A percentile compares a stretch with the other conserved stretches of the same genome.
These are phyloP conservation scores for Steinernema hermaphroditum DNA, from an alignment of 2,888 invertebrate genomes.

Conservation along the genomic window DNA sequence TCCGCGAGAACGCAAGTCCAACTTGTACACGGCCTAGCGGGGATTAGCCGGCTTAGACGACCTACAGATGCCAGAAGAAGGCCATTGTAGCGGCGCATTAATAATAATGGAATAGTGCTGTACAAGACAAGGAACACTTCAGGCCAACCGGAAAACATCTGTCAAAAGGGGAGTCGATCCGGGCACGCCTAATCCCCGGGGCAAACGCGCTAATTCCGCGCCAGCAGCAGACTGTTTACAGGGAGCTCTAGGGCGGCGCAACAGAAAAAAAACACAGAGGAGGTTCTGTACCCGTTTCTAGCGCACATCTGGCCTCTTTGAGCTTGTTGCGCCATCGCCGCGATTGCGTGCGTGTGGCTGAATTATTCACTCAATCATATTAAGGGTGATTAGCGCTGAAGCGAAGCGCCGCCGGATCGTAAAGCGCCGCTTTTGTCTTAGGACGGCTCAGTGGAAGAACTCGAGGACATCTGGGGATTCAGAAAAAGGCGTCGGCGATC, in stretches of 20 bases:
- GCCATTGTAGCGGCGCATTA: slow-evolving; percentile 19
- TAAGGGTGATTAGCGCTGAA: slow-evolving; percentile 22
- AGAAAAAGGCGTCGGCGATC: no score
- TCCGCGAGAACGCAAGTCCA: neutral
- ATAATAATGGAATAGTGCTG: slow-evolving; percentile 25
- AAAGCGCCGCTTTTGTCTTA: no score
- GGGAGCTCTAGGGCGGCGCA: neutral
- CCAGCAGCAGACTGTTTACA: slow-evolving; percentile 16
- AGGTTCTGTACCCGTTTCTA: slow-evolving; percentile 2
- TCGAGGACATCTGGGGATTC: no score
- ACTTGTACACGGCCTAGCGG: neutral
- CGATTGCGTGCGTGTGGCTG: slow-evolving; percentile 31
- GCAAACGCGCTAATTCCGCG: slow-evolving; percentile 8
- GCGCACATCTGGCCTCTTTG: slow-evolving; percentile 22
- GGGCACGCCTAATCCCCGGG: slow-evolving; percentile 4
- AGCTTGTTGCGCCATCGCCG: slow-evolving; percentile 28
- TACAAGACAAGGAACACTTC: slow-evolving; percentile 16
- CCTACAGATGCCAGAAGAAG: slow-evolving; percentile 16
- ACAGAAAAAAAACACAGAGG: neutral
- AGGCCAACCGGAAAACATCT: slow-evolving; percentile 28
- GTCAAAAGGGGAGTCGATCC: neutral
- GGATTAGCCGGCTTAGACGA: neutral
- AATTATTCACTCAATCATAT: slow-evolving; percentile 31
- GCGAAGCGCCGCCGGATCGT: neutral
- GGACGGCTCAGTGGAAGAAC: no score